Base-by-base conservation (phyloP, 1,140 invertebrate species). In the Dendrolimus punctatus region DNA sequence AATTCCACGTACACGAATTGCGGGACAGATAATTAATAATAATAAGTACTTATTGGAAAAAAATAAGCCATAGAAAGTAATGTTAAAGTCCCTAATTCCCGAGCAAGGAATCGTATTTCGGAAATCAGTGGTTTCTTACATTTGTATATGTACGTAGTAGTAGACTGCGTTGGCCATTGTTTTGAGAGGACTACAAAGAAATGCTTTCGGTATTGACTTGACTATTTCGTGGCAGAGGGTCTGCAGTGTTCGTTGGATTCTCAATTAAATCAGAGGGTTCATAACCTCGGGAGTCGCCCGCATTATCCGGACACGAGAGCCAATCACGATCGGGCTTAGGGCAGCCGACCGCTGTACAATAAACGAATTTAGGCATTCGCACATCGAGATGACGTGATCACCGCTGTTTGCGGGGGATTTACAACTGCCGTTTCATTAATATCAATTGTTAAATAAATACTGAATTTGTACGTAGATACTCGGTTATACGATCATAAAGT, bases 201-300 rank as follows among this genome's bases (percentile, higher is more conserved):
- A 36, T 49, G 50, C 60, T 59, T 50, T 57, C 48, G 47, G 48
- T 52, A 43, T 51, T 9, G 36, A 55, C 42, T 23, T 23, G 23
- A 23, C 23, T 23, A 23, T 23, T 41, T 6, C 2, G 52, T 57
- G 60, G 59, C 62, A 7, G 43, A 45, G n/a, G 39, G 23, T 23
- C 23, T 23, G 23, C 23, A 23, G 23, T 67, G 70, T 60, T 66
- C 66, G 63, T 68, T 71, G 76, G 71, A 72, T 77, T 65, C 76
- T 81, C 76, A 74, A 78, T 81, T 79, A 79, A 76, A 81, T 76
- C 76, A 71, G 69, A 68, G 68, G 69, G 73, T 71, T 68, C 73
- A 76, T 71, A 73, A 66, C 71, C 62, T 68, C 62, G 59, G 62
- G 64, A 55, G 65, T 61, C 54, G 62, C 74, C 76, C 78, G 76